Evolutionary conservation across 2,888 invertebrate genomes (phyloP).

Genomic region (Sminthurides aquaticus): DNA sequence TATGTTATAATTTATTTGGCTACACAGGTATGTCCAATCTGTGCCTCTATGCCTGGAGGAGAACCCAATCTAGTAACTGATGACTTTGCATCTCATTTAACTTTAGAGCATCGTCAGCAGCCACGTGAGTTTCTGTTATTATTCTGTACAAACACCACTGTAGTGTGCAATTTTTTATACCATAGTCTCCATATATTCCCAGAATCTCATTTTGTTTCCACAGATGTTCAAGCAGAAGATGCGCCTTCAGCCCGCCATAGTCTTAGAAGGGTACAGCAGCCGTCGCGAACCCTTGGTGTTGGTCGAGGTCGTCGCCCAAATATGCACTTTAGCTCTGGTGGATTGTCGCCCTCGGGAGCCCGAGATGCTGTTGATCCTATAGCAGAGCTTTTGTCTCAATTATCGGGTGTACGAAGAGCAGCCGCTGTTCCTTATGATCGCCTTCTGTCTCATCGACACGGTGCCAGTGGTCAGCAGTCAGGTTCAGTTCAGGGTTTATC

Average conservation of each 20-base stretch:
- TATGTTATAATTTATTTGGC: too few species aligned
- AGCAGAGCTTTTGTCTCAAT: slow-evolving; percentile 87
- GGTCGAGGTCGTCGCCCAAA: slow-evolving; percentile 77
- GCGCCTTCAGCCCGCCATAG: slow-evolving; percentile 67
- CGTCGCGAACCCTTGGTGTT: slow-evolving; percentile 62
- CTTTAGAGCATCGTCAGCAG: slow-evolving; percentile 83
- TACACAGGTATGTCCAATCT: slow-evolving; percentile 95
- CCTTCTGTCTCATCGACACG: slow-evolving; percentile 40
- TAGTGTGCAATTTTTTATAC: slow-evolving; percentile 8
- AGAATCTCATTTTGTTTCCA: slow-evolving; percentile 9
- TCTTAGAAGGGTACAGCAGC: slow-evolving; percentile 72
- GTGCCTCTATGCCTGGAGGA: slow-evolving; percentile 91
- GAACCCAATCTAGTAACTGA: slow-evolving; percentile 97
- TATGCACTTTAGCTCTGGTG: slow-evolving; percentile 77
- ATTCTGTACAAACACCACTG: neutral
- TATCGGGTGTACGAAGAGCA: slow-evolving; percentile 81
- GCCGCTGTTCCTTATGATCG: slow-evolving; percentile 51
- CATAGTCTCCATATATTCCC: slow-evolving; percentile 3
- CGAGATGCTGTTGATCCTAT: slow-evolving; percentile 94
- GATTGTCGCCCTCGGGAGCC: slow-evolving; percentile 46
- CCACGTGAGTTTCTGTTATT: slow-evolving; percentile 55
- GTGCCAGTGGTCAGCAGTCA: slow-evolving; percentile 37
- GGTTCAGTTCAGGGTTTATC: slow-evolving; percentile 50
- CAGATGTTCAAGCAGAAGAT: slow-evolving; percentile 55
- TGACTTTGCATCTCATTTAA: slow-evolving; percentile 93